Evolutionary conservation across 2,888 invertebrate genomes (phyloP), one percentile per base, ranked within the genome.

Genomic region (Lochmaea crataegi): DNA sequence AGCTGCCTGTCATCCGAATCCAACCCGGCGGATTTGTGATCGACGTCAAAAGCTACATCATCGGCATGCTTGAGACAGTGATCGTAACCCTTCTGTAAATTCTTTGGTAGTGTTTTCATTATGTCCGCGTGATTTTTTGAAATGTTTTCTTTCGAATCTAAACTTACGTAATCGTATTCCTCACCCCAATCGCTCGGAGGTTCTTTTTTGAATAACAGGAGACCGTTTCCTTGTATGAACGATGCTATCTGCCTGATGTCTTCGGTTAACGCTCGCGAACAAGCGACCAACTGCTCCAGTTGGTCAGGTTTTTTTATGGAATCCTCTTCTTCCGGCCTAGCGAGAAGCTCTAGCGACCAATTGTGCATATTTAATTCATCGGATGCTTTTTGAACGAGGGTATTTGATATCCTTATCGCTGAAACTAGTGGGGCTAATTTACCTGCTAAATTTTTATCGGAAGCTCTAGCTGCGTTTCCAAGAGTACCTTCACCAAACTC

Each of bases 111-210:
- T 32, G 91, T 90, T 73, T 93, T 93, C 32, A 94, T 89, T 4
- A 94, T 90, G 80, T 93, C 93, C 10, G 93, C 92, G 81, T 94
- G 91, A 79, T 93, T 92, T 76, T 92, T 90, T 22, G 92, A 91
- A 2, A 92, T 90, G 42, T 90, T 89, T 77, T 94, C 91, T 82
- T 93, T 92, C 2, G 95, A 93, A 85, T 94, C 92, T 84, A 97
- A 89, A 83, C 94, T 93, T 63, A 97, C 96, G 84, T 97, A 97
- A 86, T 97, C 97, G 85, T 96, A 96, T 84, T 97, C 96, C 83
- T 96, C 96, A 26, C 92, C 89, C 90, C 92, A 92, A 73, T 92
- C 93, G 78, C 89, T 89, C 78, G 85, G 87, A 51, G 82, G 83
- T 45, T 90, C 87, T 80, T 90, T 90, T 89, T 93, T 95, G 88